A percentile compares a stretch with the other conserved stretches of the same genome.
phyloP scores from a whole-genome alignment of 2,113 vertebrate species.

The Tetrax tetrax region DNA sequence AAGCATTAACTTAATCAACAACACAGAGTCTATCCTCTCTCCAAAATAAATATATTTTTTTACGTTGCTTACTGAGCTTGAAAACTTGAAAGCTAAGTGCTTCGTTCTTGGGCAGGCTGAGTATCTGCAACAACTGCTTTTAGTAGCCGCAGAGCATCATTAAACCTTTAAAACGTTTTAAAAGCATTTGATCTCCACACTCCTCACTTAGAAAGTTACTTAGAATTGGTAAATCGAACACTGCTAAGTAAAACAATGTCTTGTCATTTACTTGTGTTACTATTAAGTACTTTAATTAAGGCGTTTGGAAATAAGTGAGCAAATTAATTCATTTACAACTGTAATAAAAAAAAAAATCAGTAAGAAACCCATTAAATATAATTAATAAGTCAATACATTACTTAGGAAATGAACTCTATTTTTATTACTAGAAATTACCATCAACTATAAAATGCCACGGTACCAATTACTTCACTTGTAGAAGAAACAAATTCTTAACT shows the following conservation, averaged over 20 bases:
- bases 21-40: background rate
- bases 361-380: slow-evolving; percentile 73
- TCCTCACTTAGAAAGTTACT: slow-evolving; percentile 5
- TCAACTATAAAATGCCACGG: slow-evolving; percentile 72
- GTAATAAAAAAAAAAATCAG: slow-evolving; percentile 76
- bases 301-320: slow-evolving; percentile 69
- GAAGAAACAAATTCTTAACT: slow-evolving; percentile 72
- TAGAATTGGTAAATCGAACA: slow-evolving; percentile 3
- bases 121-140: slow-evolving; percentile 38
- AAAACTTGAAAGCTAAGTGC: slow-evolving; percentile 59
- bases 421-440: slow-evolving; percentile 77
- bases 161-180: slow-evolving; percentile 20
- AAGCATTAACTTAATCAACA: slow-evolving; percentile 31
- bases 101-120: slow-evolving; percentile 15
- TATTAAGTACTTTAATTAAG: slow-evolving; percentile 70
- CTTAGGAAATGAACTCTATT: slow-evolving; percentile 74
- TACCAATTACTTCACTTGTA: slow-evolving; percentile 71
- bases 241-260: slow-evolving; percentile 42
- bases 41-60: background rate
- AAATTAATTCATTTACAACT: slow-evolving; percentile 76
- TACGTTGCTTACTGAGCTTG: slow-evolving; percentile 41
- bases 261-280: slow-evolving; percentile 22
- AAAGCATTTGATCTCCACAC: background rate
- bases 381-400: slow-evolving; percentile 82
- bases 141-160: slow-evolving; percentile 15